A percentile compares a stretch with the other conserved stretches of the same genome.
phyloP scores from a whole-genome alignment of 2,113 vertebrate genomes.

The Neopipo cinnamomea region DNA sequence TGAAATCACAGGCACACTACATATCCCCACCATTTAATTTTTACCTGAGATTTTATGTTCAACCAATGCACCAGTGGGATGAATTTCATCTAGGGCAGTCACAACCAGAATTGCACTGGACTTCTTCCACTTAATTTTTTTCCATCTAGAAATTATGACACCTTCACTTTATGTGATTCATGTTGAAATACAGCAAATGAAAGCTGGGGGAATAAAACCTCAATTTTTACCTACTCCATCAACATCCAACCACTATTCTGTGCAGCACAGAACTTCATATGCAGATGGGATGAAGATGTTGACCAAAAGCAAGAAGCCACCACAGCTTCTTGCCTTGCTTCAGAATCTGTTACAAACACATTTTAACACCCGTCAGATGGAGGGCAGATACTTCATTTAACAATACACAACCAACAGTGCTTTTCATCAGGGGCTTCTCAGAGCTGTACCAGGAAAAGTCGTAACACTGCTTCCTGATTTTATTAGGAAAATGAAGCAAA shows the following conservation, averaged over 20 bases:
- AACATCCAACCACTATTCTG: not conserved
- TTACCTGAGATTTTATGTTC: not conserved
- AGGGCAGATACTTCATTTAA: not conserved
- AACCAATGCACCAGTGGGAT: not conserved
- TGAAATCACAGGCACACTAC: not conserved
- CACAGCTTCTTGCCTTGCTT: not conserved
- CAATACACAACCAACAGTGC: not conserved
- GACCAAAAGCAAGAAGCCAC: not conserved
- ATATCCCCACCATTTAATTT: not conserved
- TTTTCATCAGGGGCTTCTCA: rapidly evolving
- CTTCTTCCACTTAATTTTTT: not conserved
- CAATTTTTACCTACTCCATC: not conserved
- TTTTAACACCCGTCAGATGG: not conserved
- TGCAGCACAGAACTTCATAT: not conserved
- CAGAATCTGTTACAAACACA: not conserved
- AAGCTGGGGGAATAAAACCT: not conserved
- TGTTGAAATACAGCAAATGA: rapidly evolving
- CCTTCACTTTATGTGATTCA: not conserved
- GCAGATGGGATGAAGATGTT: not conserved
- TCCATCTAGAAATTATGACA: not conserved
- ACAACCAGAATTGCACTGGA: not conserved
- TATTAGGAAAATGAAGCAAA: not conserved
- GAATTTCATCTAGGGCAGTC: not conserved
- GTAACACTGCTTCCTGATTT: not conserved
- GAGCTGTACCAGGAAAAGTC: not conserved